Evolutionary conservation across 2,113 vertebrate genomes (phyloP).

Genomic region (Hyperopisus bebe): DNA sequence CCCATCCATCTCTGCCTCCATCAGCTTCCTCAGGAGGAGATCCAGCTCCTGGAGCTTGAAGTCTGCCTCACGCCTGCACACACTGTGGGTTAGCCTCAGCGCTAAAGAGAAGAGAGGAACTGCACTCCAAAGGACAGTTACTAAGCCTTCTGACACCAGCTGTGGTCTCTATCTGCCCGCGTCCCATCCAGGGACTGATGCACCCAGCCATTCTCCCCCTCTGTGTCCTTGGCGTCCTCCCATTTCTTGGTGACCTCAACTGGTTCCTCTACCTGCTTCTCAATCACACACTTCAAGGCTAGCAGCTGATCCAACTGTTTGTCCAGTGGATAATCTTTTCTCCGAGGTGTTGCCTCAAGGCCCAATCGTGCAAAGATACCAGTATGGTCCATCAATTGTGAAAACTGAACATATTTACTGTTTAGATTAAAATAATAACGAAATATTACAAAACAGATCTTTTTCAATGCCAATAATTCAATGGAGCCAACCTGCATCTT

Average conservation of each 20-base stretch:
- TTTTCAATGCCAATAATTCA: too few species aligned
- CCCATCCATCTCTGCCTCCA: conserved; percentile 75
- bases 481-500: too few species aligned
- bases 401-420: too few species aligned
- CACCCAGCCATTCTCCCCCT: conserved; percentile 69
- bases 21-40: conserved; percentile 72
- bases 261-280: conserved; percentile 68
- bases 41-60: conserved; percentile 66
- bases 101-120: background rate
- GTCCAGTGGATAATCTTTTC: too few species aligned
- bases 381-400: too few species aligned
- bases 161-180: conserved; percentile 65
- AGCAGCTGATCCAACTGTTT: conserved; percentile 35
- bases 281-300: conserved; percentile 58
- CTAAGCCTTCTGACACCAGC: conserved; percentile 47
- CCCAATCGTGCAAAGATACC: too few species aligned
- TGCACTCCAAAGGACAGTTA: background rate
- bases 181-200: conserved; percentile 78
- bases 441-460: too few species aligned
- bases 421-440: too few species aligned
- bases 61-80: conserved; percentile 64
- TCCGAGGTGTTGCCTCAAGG: too few species aligned
- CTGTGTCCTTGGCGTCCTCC: conserved; percentile 60
- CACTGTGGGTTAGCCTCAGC: background rate
- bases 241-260: conserved; percentile 76